phyloP scores from a whole-genome alignment of 2,113 vertebrate species.

The Colius striatus region DNA sequence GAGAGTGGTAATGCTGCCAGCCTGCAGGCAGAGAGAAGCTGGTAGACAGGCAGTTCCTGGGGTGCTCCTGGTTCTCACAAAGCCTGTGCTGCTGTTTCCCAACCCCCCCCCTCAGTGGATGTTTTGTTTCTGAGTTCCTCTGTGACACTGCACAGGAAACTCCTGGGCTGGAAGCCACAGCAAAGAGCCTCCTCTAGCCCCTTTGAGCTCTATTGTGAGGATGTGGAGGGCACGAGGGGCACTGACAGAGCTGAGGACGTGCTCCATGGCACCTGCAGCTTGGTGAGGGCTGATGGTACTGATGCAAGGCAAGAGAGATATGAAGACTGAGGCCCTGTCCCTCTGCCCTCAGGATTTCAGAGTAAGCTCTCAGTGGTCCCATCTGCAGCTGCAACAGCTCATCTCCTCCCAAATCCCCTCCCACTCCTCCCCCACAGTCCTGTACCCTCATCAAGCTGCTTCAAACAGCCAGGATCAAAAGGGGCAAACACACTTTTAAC shows the following conservation, averaged over 20 bases:
- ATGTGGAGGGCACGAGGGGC: neutral
- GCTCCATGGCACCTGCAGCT: neutral
- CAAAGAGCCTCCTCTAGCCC: accelerated
- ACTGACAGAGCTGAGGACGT: accelerated
- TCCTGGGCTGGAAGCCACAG: accelerated
- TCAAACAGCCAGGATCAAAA: neutral
- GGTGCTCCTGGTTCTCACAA: neutral
- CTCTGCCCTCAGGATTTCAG: neutral
- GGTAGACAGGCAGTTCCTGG: neutral
- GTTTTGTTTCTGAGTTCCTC: neutral
- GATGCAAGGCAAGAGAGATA: neutral
- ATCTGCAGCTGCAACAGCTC: neutral
- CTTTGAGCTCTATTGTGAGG: accelerated
- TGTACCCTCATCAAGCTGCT: neutral
- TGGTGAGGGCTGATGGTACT: accelerated
- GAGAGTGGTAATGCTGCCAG: neutral
- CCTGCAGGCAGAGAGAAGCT: neutral
- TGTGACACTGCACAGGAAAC: neutral
- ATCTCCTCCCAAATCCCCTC: neutral
- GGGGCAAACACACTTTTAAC: accelerated
- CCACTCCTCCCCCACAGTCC: neutral
- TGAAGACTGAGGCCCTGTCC: accelerated
- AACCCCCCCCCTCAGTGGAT: no score
- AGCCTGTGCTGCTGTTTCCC: neutral
- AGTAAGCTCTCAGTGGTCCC: neutral